Conservation (phyloP, 2,797 vertebrate genomes). For the Orientallactaga sibirica region DNA sequence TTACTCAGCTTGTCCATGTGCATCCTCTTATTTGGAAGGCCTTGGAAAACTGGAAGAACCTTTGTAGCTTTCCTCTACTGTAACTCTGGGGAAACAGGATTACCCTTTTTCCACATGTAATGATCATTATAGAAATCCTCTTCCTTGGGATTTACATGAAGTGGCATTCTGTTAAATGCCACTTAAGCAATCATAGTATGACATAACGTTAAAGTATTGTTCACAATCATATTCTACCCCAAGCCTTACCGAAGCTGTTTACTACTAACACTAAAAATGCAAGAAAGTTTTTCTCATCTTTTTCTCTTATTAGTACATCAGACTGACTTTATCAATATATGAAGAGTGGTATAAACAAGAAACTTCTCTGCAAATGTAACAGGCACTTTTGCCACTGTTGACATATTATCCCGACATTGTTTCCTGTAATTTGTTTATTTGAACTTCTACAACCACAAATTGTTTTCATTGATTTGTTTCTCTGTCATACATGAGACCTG, state of each 20-base stretch:
- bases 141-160: background rate
- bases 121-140: background rate
- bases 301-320: background rate
- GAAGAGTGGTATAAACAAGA: background rate
- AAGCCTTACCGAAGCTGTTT: background rate
- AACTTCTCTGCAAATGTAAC: background rate
- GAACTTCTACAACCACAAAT: background rate
- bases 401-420: background rate
- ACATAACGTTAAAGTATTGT: background rate
- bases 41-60: background rate
- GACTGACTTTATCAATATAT: background rate
- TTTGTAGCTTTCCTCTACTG: background rate
- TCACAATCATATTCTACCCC: background rate
- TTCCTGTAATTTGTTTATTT: constrained; percentile 2
- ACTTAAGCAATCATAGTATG: background rate
- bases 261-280: background rate
- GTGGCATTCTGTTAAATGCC: background rate
- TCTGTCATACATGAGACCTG: background rate
- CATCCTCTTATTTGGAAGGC: background rate
- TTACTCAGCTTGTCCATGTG: background rate
- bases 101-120: background rate
- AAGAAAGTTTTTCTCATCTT: background rate
- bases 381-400: background rate
- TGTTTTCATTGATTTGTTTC: background rate
- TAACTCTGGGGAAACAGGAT: background rate